These are phyloP conservation scores for Labeo rohita DNA, from an alignment of 2,113 vertebrate genomes.

Conservation along the genomic window DNA sequence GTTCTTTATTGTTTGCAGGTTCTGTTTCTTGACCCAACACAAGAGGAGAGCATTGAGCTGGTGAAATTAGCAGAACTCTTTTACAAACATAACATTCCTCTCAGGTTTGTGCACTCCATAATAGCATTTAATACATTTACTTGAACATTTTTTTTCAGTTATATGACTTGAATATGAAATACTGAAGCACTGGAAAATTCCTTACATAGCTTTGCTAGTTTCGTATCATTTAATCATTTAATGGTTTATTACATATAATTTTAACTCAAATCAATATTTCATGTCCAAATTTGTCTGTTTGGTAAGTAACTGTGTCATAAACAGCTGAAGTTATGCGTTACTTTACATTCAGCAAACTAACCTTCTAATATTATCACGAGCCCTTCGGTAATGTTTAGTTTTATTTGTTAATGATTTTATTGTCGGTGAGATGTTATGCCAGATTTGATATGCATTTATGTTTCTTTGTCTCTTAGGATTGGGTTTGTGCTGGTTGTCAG, in stretches of 20 bases:
- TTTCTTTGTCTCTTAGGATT: slow-evolving; percentile 79
- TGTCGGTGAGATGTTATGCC: background rate
- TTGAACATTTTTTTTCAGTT: background rate
- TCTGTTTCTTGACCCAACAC: slow-evolving; percentile 88
- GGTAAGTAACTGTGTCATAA: background rate
- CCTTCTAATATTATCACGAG: background rate
- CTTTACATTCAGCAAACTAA: slow-evolving; percentile 12
- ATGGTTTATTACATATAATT: background rate
- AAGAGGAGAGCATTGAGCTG: slow-evolving; percentile 82
- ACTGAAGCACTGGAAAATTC: background rate
- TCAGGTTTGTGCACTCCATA: slow-evolving; percentile 78
- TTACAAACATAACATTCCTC: slow-evolving; percentile 87
- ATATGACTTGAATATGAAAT: background rate
- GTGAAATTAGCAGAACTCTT: slow-evolving; percentile 88
- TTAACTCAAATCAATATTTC: background rate
- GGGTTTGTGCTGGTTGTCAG: slow-evolving; percentile 94
- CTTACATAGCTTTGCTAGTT: background rate
- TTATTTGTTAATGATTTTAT: background rate
- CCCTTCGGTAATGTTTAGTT: background rate
- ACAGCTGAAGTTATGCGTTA: background rate
- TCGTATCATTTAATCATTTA: background rate
- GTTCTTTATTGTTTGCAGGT: slow-evolving; percentile 77
- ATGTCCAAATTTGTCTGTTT: background rate
- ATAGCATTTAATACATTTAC: background rate
- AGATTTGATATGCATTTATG: slow-evolving; percentile 54